Evolutionary conservation across 2,888 invertebrate species (phyloP), one percentile per base, ranked within the genome.

Genomic region (Amphimallon solstitiale): DNA sequence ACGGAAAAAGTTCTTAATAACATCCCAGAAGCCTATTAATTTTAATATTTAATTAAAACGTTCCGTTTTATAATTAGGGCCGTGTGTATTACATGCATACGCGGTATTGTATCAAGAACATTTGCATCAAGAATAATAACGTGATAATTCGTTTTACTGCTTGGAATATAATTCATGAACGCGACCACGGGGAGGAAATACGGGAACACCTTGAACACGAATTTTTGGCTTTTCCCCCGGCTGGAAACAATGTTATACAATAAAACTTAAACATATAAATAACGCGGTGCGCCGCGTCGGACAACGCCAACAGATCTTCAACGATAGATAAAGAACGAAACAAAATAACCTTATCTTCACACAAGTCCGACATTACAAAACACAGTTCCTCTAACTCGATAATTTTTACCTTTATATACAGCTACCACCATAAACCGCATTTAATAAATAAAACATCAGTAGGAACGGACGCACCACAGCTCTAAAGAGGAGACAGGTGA

Each of bases 401-500:
- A 49, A 29, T 35, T 51, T 49, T 49, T 51, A 12, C 23, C 12
- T 48, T 48, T 48, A 19, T n/a, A n/a, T 48, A 23, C 12, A 21
- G 34, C 49, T 34, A 51, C 29, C 29, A 29, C 49, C 34, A 51
- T 51, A 51, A 51, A 51, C 12, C 34, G 23, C 23, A 48, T 51
- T 51, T 51, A 51, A 51, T 51, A 51, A 51, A 51, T 51, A 51
- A 51, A 51, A 51, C 49, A 51, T 51, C 17, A 51, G 49, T 14
- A 15, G 10, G 15, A 29, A 51, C 49, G 34, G 29, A 34, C 15
- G 29, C 49, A 35, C 49, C 10, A 34, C 29, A 2, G 12, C 29
- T 29, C 6, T 29, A 15, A 12, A 51, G 12, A 34, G 14, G 29
- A 17, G 29, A 17, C 49, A 51, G 49, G 49, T 51, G 49, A 35